Evolutionary conservation across 2,888 invertebrate genomes (phyloP).

Genomic region (Meloe dianella): DNA sequence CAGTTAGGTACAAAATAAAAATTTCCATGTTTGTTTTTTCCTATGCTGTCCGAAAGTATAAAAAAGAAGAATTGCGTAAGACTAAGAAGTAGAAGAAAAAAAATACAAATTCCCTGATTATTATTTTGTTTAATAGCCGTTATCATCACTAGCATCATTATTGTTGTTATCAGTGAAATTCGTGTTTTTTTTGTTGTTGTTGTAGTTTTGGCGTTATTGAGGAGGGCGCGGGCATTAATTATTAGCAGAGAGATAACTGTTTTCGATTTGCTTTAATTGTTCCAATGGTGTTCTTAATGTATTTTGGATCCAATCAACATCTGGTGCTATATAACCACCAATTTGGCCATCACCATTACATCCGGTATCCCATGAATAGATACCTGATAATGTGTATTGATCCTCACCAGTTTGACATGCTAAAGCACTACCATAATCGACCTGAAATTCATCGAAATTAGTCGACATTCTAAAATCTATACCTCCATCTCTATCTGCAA

Average conservation of each 20-base stretch:
- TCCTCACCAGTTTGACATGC: conserved; percentile 77
- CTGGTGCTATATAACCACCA: conserved; percentile 59
- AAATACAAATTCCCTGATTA: conserved; percentile 2
- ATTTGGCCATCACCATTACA: conserved; percentile 60
- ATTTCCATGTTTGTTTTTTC: no score
- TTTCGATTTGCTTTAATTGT: conserved; percentile 46
- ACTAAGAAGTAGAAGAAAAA: no score
- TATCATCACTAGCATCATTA: neutral
- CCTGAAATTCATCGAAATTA: conserved; percentile 44
- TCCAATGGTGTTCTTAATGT: conserved; percentile 54
- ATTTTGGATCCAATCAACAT: conserved; percentile 59
- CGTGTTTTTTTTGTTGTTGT: neutral
- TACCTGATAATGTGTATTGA: conserved; percentile 72
- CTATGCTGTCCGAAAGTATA: no score
- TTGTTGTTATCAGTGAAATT: neutral
- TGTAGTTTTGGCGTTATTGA: neutral
- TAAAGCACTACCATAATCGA: conserved; percentile 81
- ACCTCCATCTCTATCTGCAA: no score
- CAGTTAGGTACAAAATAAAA: no score
- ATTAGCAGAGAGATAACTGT: neutral
- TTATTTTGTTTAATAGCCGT: neutral
- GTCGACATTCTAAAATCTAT: no score
- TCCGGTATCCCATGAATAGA: conserved; percentile 80
- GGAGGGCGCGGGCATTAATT: no score
- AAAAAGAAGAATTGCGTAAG: no score